phyloP scores from a whole-genome alignment of 2,797 vertebrate genomes.

The Anguilla obscura region DNA sequence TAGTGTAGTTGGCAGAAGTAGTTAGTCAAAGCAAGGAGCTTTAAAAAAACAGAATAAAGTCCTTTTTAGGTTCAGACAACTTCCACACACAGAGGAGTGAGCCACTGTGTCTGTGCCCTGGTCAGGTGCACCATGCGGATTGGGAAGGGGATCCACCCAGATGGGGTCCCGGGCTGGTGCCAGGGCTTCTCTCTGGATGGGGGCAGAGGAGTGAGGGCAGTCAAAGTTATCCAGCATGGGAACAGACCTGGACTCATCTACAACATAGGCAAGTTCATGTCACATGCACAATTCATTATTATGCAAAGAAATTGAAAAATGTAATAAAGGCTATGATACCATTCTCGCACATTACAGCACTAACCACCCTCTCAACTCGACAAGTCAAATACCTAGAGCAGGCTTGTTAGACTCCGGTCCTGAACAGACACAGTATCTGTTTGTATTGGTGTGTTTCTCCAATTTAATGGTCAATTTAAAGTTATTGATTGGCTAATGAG shows the following conservation, averaged over 20 bases:
- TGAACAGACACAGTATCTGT: neutral
- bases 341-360: neutral
- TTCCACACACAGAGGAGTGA: neutral
- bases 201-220: slow-evolving; percentile 90
- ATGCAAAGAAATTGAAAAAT: neutral
- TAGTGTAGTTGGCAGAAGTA: neutral
- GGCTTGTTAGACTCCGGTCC: neutral
- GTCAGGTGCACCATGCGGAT: slow-evolving; percentile 93
- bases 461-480: neutral
- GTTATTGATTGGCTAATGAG: neutral
- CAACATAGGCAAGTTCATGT: slow-evolving; percentile 81
- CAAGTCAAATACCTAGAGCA: neutral
- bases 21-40: neutral
- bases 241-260: slow-evolving; percentile 96
- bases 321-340: neutral
- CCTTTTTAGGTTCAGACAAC: neutral
- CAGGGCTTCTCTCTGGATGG: slow-evolving; percentile 96
- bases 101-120: slow-evolving; percentile 14
- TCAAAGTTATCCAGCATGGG: slow-evolving; percentile 94
- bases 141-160: slow-evolving; percentile 92
- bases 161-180: slow-evolving; percentile 95
- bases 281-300: neutral
- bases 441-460: neutral
- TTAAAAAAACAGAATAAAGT: neutral
- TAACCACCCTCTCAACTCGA: neutral